Evolutionary conservation across 1,140 invertebrate species (phyloP).

Genomic region (Tetramorium alpestre): DNA sequence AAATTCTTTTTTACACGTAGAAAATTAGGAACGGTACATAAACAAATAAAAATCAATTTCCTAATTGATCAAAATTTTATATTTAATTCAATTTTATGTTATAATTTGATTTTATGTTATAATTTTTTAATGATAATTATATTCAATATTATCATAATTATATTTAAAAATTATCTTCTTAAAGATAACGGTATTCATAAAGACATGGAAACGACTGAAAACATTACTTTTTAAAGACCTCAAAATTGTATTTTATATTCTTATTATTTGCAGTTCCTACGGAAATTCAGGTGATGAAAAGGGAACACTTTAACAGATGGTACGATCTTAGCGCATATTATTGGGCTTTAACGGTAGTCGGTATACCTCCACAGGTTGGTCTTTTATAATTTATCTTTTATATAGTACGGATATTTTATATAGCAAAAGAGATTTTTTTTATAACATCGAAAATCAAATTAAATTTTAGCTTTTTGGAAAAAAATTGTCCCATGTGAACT

Average conservation of each 20-base stretch:
- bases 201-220: neutral
- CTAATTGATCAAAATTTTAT: neutral
- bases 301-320: conserved; percentile 98
- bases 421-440: neutral
- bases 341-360: conserved; percentile 92
- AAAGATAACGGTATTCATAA: neutral
- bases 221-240: neutral
- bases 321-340: conserved; percentile 96
- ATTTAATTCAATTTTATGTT: neutral
- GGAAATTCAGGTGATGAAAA: conserved; percentile 94
- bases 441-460: neutral
- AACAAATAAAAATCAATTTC: neutral
- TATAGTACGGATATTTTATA: neutral
- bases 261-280: conserved; percentile 90
- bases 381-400: neutral
- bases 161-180: neutral
- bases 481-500: neutral
- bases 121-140: too few relatives aligned
- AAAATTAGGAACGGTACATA: neutral
- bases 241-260: neutral
- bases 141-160: neutral
- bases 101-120: too few relatives aligned
- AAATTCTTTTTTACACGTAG: neutral
- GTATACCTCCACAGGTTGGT: conserved; percentile 89
- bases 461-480: neutral